Evolutionary conservation across 2,797 vertebrate species (phyloP).

Genomic region (Falco concolor): DNA sequence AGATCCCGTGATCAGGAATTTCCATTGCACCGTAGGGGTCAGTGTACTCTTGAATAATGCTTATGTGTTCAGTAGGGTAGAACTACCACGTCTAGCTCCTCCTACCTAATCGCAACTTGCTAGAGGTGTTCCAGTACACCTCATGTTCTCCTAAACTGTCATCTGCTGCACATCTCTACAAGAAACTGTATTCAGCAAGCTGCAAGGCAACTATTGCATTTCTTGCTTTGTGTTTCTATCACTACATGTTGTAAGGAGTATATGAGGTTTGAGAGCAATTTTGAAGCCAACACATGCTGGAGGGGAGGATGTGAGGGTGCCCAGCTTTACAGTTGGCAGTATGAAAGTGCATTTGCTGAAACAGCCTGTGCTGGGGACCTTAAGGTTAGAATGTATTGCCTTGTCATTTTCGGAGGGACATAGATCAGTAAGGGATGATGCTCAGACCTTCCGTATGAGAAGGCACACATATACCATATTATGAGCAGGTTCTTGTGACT

Average conservation of each 20-base stretch:
- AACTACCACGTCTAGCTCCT: neutral
- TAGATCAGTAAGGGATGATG: neutral
- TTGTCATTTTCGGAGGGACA: neutral
- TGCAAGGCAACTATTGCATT: neutral
- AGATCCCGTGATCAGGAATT: neutral
- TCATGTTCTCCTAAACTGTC: neutral
- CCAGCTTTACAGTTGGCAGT: neutral
- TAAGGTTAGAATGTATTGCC: neutral
- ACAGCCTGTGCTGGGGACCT: neutral
- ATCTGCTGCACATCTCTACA: neutral
- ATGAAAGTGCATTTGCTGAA: neutral
- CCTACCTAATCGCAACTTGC: neutral
- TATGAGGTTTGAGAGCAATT: neutral
- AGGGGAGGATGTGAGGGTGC: neutral
- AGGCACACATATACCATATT: neutral
- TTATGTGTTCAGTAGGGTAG: neutral
- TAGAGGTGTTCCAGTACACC: neutral
- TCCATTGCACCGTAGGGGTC: neutral
- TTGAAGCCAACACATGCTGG: neutral
- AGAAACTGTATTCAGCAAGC: neutral
- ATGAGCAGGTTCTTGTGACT: neutral
- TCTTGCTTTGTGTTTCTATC: neutral
- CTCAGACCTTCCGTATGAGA: neutral
- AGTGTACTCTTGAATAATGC: neutral
- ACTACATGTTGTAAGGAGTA: neutral